Evolutionary conservation across 2,113 vertebrate species (phyloP).

Genomic region (Xiphophorus maculatus): DNA sequence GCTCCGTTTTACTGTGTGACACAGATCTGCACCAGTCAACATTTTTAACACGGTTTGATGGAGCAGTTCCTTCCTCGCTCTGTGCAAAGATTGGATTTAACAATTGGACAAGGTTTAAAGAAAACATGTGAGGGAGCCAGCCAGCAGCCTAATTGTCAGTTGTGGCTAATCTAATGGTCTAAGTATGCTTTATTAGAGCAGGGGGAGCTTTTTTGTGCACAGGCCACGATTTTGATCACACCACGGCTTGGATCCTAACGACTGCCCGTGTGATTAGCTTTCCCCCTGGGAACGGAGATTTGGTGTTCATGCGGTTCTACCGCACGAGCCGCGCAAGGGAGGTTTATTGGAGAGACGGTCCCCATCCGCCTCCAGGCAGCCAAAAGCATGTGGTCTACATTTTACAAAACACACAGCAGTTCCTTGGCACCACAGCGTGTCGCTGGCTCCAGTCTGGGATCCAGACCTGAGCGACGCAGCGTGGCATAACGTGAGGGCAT

Average conservation of each 20-base stretch:
- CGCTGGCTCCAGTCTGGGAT: constrained; percentile 39
- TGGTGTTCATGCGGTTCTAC: constrained; percentile 29
- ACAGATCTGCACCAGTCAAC: constrained; percentile 8
- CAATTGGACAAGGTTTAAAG: constrained; percentile 29
- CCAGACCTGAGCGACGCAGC: constrained; percentile 20
- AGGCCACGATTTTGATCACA: constrained; percentile 50
- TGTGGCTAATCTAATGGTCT: constrained; percentile 63
- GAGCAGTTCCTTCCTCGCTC: constrained; percentile 11
- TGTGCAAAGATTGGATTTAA: constrained; percentile 29
- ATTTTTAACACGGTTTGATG: constrained; percentile 23
- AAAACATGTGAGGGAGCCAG: constrained; percentile 31
- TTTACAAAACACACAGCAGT: constrained; percentile 56
- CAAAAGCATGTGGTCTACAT: constrained; percentile 25
- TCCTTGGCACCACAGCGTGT: constrained; percentile 46
- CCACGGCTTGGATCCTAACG: constrained; percentile 45
- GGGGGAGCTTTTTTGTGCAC: constrained; percentile 35
- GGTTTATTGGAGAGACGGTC: constrained; percentile 39
- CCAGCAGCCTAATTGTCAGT: constrained; percentile 53
- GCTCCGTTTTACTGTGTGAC: not conserved
- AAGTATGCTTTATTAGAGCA: constrained; percentile 57
- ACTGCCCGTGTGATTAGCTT: constrained; percentile 33
- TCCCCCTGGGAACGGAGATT: constrained; percentile 39
- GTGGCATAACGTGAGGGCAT: constrained; percentile 8
- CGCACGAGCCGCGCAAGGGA: constrained; percentile 53
- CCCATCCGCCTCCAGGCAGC: constrained; percentile 35